Conservation (phyloP, 2,797 vertebrate species). For the Chiroxiphia lanceolata region DNA sequence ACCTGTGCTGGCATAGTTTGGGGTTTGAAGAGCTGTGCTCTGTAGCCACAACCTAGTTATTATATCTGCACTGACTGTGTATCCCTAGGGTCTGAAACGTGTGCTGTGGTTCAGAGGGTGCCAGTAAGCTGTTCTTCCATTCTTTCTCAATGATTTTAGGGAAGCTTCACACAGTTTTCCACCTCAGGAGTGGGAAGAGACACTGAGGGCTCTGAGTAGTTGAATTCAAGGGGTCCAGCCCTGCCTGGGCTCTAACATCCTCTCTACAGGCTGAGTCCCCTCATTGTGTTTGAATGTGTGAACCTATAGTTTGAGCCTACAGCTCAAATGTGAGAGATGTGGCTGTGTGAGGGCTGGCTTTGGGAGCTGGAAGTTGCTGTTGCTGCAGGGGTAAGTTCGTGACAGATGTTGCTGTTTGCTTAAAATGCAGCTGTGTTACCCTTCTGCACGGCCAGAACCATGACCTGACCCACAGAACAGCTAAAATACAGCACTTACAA, state of each 20-base stretch:
- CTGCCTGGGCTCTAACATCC: background rate
- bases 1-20: background rate
- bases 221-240: background rate
- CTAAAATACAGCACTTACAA: background rate
- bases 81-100: background rate
- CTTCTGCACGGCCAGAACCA: background rate
- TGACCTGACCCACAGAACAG: background rate
- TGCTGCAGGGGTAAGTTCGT: accelerated
- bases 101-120: background rate
- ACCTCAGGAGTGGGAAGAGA: background rate
- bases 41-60: background rate
- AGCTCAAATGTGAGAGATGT: background rate
- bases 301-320: accelerated
- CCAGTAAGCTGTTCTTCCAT: background rate
- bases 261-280: background rate
- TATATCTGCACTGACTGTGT: background rate
- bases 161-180: background rate
- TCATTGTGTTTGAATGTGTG: background rate
- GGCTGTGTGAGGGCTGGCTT: background rate
- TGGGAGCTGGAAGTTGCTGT: background rate
- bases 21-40: background rate
- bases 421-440: background rate
- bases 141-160: background rate
- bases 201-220: background rate
- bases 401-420: background rate